Evolutionary conservation across 2,113 vertebrate species (phyloP).

Genomic region (Aptenodytes patagonicus): DNA sequence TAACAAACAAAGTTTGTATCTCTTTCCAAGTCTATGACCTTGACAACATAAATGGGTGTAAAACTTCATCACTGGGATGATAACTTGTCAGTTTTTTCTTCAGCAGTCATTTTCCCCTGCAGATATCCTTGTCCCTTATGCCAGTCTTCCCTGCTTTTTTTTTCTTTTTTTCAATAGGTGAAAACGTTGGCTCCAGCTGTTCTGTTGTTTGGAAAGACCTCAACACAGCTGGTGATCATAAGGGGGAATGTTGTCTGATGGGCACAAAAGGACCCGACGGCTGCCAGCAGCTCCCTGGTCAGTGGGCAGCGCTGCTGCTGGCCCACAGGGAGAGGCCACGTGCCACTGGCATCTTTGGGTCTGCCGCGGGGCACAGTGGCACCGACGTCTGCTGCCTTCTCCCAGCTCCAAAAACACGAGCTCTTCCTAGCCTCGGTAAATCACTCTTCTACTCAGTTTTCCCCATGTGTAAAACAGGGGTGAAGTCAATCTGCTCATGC

Average conservation of each 20-base stretch:
- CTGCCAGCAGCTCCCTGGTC: not conserved
- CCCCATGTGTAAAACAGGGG: not conserved
- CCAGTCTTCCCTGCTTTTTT: not conserved
- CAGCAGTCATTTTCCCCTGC: not conserved
- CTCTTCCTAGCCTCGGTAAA: not conserved
- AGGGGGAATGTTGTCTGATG: not conserved
- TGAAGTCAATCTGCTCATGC: not conserved
- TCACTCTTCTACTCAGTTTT: not conserved
- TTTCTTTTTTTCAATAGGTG: not conserved
- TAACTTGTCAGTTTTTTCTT: not conserved
- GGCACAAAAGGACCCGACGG: not conserved
- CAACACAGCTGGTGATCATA: not conserved
- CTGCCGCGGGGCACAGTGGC: not conserved
- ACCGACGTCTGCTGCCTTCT: accelerated
- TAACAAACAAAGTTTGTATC: not conserved
- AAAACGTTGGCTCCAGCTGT: not conserved
- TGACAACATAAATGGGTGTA: not conserved
- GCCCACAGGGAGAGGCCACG: accelerated
- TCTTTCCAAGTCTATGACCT: not conserved
- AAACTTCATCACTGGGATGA: not conserved
- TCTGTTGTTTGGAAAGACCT: not conserved
- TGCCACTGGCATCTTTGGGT: not conserved
- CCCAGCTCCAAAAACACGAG: accelerated
- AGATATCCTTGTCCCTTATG: not conserved
- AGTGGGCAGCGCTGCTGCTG: not conserved